Conservation (phyloP, 2,113 vertebrate species). For the Gasterosteus aculeatus region DNA sequence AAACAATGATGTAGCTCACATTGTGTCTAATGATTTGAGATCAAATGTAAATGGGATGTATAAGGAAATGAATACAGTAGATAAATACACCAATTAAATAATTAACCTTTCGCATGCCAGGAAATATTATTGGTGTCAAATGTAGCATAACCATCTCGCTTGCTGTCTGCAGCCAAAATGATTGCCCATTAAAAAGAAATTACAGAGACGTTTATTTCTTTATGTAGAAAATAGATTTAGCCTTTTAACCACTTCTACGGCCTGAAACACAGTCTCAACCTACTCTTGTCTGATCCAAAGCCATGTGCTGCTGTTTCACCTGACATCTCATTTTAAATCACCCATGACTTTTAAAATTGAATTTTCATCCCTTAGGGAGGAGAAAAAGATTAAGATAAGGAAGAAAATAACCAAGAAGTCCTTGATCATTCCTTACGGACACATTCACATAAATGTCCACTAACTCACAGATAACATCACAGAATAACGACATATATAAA, state of each 20-base stretch:
- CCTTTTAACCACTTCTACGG: neutral
- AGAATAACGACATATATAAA: neutral
- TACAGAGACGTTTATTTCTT: neutral
- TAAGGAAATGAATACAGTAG: neutral
- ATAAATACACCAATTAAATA: neutral
- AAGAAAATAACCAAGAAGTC: neutral
- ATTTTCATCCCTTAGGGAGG: neutral
- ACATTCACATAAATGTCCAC: neutral
- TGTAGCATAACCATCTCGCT: neutral
- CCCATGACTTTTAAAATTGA: neutral
- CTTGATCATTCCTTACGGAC: neutral
- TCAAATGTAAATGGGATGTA: neutral
- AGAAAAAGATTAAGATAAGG: neutral
- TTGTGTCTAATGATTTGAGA: neutral
- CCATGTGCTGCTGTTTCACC: neutral
- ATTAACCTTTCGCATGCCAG: neutral
- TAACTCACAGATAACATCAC: neutral
- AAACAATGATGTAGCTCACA: neutral
- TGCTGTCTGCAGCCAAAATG: neutral
- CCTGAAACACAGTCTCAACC: neutral
- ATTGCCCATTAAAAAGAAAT: constrained; percentile 3
- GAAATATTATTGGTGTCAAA: neutral
- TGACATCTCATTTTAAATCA: neutral
- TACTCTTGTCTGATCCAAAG: neutral
- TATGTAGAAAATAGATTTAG: neutral